Conservation (phyloP, 2,797 vertebrate genomes). For the Sarcoramphus papa region DNA sequence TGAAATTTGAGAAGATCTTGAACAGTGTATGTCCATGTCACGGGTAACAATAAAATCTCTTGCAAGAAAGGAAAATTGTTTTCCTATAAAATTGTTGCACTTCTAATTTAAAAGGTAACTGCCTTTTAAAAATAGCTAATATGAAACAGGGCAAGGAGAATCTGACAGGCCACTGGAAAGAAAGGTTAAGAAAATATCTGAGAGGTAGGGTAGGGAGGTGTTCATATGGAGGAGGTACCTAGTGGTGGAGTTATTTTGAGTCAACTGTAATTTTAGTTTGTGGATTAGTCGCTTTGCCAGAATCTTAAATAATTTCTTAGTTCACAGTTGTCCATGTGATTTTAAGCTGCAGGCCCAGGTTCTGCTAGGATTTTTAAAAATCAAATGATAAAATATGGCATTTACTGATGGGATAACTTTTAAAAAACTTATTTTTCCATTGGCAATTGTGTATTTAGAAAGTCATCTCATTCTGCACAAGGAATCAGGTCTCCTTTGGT, state of each 20-base stretch:
- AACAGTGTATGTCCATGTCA: neutral
- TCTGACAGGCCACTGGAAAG: neutral
- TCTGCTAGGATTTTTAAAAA: neutral
- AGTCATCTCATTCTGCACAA: neutral
- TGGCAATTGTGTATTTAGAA: neutral
- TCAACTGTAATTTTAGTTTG: neutral
- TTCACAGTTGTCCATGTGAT: neutral
- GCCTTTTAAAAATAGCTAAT: neutral
- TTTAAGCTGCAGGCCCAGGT: neutral
- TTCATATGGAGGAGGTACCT: neutral
- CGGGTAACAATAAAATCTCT: neutral
- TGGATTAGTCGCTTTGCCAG: neutral
- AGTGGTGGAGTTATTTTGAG: neutral
- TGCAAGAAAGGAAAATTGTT: neutral
- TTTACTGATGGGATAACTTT: neutral
- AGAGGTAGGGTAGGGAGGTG: neutral
- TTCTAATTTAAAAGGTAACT: neutral
- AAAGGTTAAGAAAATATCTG: neutral
- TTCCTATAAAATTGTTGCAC: neutral
- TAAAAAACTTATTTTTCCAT: neutral
- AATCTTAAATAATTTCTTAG: neutral
- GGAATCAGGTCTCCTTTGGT: neutral
- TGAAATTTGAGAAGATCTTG: neutral
- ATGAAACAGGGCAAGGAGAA: neutral
- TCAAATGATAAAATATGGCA: neutral